These are phyloP conservation scores for Acrobasis repandana DNA, from an alignment of 2,888 invertebrate species.

Conservation along the genomic window DNA sequence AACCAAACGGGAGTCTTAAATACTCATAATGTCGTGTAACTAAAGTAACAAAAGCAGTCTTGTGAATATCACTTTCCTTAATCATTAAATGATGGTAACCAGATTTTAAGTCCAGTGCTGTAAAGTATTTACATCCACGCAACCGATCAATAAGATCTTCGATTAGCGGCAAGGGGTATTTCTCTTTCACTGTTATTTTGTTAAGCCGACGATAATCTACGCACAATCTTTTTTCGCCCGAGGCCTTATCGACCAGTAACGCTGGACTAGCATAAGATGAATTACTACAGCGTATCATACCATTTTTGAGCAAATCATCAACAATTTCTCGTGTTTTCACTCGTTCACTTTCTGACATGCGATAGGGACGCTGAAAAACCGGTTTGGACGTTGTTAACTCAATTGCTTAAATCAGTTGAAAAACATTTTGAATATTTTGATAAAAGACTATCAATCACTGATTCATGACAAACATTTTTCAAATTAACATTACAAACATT, in stretches of 20 bases:
- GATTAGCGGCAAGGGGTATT: conserved; percentile 23
- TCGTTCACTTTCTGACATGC: conserved; percentile 3
- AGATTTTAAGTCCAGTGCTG: conserved; percentile 24
- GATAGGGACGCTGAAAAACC: conserved; percentile 5
- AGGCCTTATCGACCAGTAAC: conserved; percentile 26
- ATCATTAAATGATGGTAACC: too few species aligned
- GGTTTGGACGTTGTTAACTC: background rate
- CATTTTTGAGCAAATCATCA: conserved; percentile 11
- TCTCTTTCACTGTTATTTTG: too few species aligned
- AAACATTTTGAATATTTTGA: background rate
- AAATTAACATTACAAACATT: background rate
- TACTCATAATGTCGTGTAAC: conserved; percentile 30
- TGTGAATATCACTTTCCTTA: conserved; percentile 17
- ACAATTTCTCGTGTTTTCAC: conserved; percentile 14
- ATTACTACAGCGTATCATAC: conserved; percentile 21
- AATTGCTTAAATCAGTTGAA: too few species aligned
- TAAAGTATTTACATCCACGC: conserved; percentile 27
- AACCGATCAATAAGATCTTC: conserved; percentile 31
- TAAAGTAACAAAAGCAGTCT: conserved; percentile 30
- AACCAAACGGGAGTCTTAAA: conserved; percentile 32
- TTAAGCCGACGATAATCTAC: too few species aligned
- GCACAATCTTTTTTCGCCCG: too few species aligned
- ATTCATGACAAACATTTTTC: background rate
- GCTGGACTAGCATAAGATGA: conserved; percentile 22
- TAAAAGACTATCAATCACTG: background rate